Conservation (phyloP, 2,113 vertebrate species). For the Bufo gargarizans region DNA sequence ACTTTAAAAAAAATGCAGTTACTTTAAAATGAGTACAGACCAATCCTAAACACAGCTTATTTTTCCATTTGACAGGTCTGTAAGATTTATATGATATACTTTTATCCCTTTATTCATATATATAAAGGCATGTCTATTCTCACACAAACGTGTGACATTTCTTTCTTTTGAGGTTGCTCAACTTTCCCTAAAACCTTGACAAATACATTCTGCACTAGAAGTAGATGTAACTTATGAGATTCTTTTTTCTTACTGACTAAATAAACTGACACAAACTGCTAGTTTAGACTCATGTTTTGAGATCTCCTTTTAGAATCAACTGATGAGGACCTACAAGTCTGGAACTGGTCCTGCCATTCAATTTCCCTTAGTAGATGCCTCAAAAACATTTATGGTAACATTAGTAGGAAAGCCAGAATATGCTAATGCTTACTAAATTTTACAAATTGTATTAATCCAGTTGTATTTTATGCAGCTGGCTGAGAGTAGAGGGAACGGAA, state of each 20-base stretch:
- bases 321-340: background rate
- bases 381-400: background rate
- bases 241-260: slow-evolving; percentile 59
- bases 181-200: slow-evolving; percentile 68
- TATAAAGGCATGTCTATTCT: slow-evolving; percentile 63
- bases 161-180: slow-evolving; percentile 64
- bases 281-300: background rate
- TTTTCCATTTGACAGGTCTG: slow-evolving; percentile 58
- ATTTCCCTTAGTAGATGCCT: background rate
- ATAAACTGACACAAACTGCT: background rate
- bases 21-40: background rate
- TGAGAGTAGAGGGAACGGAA: too few relatives aligned
- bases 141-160: slow-evolving; percentile 65
- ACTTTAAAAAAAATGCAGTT: background rate
- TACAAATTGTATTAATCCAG: too few relatives aligned
- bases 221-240: slow-evolving; percentile 62
- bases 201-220: slow-evolving; percentile 62
- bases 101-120: slow-evolving; percentile 59
- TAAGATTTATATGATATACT: slow-evolving; percentile 62
- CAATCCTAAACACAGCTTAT: slow-evolving; percentile 30
- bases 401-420: background rate
- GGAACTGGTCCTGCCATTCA: background rate
- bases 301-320: too few relatives aligned
- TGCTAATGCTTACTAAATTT: background rate
- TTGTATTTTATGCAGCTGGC: too few relatives aligned